Evolutionary conservation across 2,888 invertebrate genomes (phyloP).

Genomic region (Flabesymbios commensalis): DNA sequence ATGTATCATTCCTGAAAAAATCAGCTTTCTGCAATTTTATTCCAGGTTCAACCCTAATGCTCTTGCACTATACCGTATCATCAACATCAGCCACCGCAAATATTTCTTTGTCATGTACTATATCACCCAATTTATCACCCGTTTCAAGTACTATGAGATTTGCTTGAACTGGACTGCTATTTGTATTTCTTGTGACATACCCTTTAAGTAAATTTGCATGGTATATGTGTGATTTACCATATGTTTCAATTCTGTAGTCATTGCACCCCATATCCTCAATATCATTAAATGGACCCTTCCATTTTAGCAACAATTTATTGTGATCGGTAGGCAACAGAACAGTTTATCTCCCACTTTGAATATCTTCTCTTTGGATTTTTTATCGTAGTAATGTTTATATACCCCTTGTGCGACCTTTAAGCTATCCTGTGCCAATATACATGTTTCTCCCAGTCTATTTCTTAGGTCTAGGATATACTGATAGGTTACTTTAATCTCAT

Average conservation of each 20-base stretch:
- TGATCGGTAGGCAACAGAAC: constrained; percentile 34
- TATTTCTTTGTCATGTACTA: too few species aligned
- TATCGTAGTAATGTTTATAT: constrained; percentile 27
- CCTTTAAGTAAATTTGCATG: constrained; percentile 9
- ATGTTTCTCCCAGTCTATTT: constrained; percentile 13
- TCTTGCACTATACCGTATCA: too few species aligned
- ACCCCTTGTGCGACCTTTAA: not conserved
- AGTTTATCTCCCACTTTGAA: constrained; percentile 30
- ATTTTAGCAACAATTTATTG: constrained; percentile 28
- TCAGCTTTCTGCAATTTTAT: too few species aligned
- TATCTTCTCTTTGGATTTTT: constrained; percentile 7
- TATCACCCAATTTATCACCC: too few species aligned
- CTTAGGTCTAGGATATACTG: not conserved
- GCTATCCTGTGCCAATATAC: constrained; percentile 23
- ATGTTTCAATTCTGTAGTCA: not conserved
- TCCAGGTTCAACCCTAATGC: too few species aligned
- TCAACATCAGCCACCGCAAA: too few species aligned
- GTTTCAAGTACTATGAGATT: too few species aligned
- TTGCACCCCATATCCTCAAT: not conserved
- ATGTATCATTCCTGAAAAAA: too few species aligned
- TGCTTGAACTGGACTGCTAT: too few species aligned
- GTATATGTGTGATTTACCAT: not conserved
- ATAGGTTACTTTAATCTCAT: too few species aligned
- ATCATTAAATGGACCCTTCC: constrained; percentile 12
- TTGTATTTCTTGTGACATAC: too few species aligned